Evolutionary conservation across 2,888 invertebrate genomes (phyloP), one percentile per base, ranked within the genome.

Genomic region (Elmis aenea): DNA sequence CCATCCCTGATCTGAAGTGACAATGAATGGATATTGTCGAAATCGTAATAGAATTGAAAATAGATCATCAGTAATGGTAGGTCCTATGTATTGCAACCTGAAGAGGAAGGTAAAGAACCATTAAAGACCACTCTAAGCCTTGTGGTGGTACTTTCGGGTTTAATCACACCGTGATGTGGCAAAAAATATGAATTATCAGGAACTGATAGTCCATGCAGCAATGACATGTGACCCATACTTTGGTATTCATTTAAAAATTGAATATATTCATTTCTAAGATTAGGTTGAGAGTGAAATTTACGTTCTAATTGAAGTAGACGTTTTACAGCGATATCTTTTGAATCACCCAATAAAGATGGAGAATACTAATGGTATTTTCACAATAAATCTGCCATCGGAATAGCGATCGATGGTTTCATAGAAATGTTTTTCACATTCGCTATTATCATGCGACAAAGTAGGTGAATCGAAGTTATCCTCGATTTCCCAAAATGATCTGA

Each of bases 221-320:
- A 10, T 12, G 24, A 10, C 51, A 53, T 52, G 31, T 55, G 52
- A 5, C 37, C 41, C 18, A 52, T 16, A 6, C 10, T 11, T 15
- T 37, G 18, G 33, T 50, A 52, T 30, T 52, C 50, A 2, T 28
- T 15, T 33, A 48, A 45, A 14, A 48, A 45, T 14, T 35, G 18
- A 12, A 11, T 13, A 26, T 48, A 49, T 15, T 43, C 11, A 5
- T 15, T n/a, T 6, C 30, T 20, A 6, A 45, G 18, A 8, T 26
- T 13, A 8, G 26, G 24, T 21, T 37, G 28, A 14, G 12, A 11
- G 16, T 8, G 6, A 9, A 38, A 43, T 44, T 39, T 35, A 12
- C 21, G 26, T 31, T 46, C 38, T 1, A 46, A 8, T 3, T 5
- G 13, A 13, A 35, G 12, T 2, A 31, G 23, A 10, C 31, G 24